Percentiles rank a stretch among this genome's conserved stretches.
Evolutionary conservation across 2,113 vertebrate genomes (phyloP).

Genomic region (Callipepla californica): DNA sequence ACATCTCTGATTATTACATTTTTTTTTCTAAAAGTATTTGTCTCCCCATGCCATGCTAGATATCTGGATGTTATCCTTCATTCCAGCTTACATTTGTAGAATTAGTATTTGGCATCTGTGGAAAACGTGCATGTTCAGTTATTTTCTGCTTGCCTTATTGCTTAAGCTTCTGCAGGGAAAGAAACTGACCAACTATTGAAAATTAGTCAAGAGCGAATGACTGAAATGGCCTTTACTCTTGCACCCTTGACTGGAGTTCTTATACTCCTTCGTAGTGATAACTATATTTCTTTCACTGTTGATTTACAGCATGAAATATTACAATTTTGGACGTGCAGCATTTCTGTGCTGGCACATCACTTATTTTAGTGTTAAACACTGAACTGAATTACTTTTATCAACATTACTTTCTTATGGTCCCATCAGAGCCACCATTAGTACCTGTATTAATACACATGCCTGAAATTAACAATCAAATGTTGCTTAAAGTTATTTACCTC

Average conservation of each 20-base stretch:
- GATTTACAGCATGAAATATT: not conserved
- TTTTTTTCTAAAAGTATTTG: not conserved
- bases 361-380: conserved; percentile 9
- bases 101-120: not conserved
- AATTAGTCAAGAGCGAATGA: conserved; percentile 14
- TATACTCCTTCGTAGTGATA: not conserved
- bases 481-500: not conserved
- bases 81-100: not conserved
- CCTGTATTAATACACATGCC: not conserved
- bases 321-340: not conserved
- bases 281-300: not conserved
- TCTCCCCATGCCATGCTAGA: not conserved
- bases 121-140: not conserved
- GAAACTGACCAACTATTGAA: not conserved
- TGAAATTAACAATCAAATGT: not conserved
- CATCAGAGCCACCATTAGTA: not conserved
- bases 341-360: not conserved
- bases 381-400: conserved; percentile 5
- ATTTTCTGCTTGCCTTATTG: conserved; percentile 1
- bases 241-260: not conserved
- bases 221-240: conserved; percentile 39
- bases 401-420: not conserved
- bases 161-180: not conserved
- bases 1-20: not conserved
- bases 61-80: not conserved